phyloP scores from a whole-genome alignment of 2,113 vertebrate genomes.

The Mastomys coucha region DNA sequence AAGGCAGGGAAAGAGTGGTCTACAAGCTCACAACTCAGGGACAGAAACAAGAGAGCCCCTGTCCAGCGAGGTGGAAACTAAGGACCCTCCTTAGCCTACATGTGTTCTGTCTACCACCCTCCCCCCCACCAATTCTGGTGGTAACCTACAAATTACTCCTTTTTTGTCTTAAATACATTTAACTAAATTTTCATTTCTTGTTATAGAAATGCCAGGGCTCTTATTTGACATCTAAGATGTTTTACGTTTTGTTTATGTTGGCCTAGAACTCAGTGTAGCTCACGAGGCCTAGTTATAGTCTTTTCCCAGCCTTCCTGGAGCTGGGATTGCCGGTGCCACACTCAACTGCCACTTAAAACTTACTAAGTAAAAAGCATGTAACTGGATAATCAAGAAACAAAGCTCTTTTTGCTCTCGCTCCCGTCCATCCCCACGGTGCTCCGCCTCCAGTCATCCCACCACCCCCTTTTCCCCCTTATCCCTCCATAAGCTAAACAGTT shows the following conservation, averaged over 20 bases:
- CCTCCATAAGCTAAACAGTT: background rate
- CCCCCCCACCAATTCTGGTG: background rate
- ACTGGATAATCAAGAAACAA: conserved; percentile 5
- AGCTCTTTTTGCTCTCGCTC: background rate
- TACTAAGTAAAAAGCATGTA: background rate
- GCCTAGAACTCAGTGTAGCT: background rate
- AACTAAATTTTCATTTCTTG: background rate
- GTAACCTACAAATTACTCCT: background rate
- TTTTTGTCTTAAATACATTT: conserved; percentile 57
- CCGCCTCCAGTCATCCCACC: background rate
- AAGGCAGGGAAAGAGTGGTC: too few species aligned
- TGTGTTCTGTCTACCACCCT: background rate
- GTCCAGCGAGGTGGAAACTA: background rate
- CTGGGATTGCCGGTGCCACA: background rate
- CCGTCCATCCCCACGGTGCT: background rate
- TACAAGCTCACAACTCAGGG: background rate
- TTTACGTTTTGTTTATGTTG: background rate
- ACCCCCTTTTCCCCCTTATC: too few species aligned
- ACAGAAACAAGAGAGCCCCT: background rate
- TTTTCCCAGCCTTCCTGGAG: background rate
- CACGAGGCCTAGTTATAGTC: background rate
- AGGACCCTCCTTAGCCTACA: too few species aligned
- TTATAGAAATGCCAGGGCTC: conserved; percentile 12
- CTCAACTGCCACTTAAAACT: background rate
- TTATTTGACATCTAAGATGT: background rate